A percentile compares a stretch with the other conserved stretches of the same genome.
These are phyloP conservation scores for Struthio camelus DNA, from an alignment of 2,113 vertebrate species.

Conservation along the genomic window DNA sequence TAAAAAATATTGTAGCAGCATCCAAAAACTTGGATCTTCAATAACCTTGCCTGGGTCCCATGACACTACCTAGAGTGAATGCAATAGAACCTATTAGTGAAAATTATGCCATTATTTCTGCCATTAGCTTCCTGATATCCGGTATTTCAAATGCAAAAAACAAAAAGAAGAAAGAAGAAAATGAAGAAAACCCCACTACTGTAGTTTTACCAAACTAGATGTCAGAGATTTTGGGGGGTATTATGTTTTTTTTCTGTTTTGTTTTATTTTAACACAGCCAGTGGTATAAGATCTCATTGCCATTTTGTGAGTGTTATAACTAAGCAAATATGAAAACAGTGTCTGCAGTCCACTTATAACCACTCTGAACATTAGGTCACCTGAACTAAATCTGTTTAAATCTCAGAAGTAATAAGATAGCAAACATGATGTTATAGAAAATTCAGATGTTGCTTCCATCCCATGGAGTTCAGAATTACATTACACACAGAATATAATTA, in stretches of 20 bases:
- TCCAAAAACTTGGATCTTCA: neutral
- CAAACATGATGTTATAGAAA: constrained; percentile 69
- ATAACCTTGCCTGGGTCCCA: neutral
- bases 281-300: neutral
- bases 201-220: neutral
- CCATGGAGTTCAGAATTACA: constrained; percentile 69
- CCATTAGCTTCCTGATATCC: neutral
- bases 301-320: constrained; percentile 48
- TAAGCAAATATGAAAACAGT: constrained; percentile 44
- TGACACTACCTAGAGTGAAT: neutral
- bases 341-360: constrained; percentile 55
- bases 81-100: neutral
- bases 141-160: neutral
- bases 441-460: constrained; percentile 67
- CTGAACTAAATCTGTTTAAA: constrained; percentile 68
- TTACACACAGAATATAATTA: constrained; percentile 74
- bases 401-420: constrained; percentile 65
- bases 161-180: neutral
- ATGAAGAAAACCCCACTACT: neutral
- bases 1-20: neutral
- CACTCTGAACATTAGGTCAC: constrained; percentile 64
- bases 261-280: neutral
- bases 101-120: neutral
- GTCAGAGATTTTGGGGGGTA: neutral
- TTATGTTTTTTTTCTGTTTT: neutral